A percentile compares a stretch with the other conserved stretches of the same genome.
These are phyloP conservation scores for Thalassoma bifasciatum DNA, from an alignment of 2,113 vertebrate genomes.

Conservation along the genomic window DNA sequence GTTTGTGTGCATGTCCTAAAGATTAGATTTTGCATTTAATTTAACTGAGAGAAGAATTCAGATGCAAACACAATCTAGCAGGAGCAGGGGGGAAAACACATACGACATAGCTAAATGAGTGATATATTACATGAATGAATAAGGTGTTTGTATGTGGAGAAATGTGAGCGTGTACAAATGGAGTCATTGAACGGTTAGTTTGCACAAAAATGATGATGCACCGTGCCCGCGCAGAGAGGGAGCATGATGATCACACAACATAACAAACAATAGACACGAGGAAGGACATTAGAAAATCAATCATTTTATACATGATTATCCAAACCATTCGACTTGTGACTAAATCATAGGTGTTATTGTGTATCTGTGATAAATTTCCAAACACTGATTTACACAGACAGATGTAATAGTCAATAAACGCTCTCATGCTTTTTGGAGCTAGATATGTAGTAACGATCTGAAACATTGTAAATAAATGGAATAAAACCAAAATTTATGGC, in stretches of 20 bases:
- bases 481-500: too few relatives aligned
- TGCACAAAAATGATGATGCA: conserved; percentile 19
- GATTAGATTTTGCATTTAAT: conserved; percentile 73
- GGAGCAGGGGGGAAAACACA: conserved; percentile 30
- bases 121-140: conserved; percentile 32
- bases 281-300: conserved; percentile 1
- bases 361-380: conserved; percentile 25
- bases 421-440: too few relatives aligned
- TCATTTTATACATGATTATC: conserved; percentile 27
- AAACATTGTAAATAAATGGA: too few relatives aligned
- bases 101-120: conserved; percentile 33
- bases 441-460: too few relatives aligned
- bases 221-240: conserved; percentile 9
- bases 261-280: conserved; percentile 4
- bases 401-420: conserved; percentile 19
- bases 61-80: conserved; percentile 60
- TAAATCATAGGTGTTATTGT: conserved; percentile 43
- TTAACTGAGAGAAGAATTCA: conserved; percentile 47
- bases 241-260: conserved; percentile 8
- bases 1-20: conserved; percentile 58
- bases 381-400: conserved; percentile 19
- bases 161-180: conserved; percentile 27
- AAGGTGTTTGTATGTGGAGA: conserved; percentile 6
- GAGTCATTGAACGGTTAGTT: conserved; percentile 24
- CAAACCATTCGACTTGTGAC: conserved; percentile 22